These are phyloP conservation scores for Hartigia nigra DNA, from an alignment of 2,888 invertebrate species.

Conservation along the genomic window DNA sequence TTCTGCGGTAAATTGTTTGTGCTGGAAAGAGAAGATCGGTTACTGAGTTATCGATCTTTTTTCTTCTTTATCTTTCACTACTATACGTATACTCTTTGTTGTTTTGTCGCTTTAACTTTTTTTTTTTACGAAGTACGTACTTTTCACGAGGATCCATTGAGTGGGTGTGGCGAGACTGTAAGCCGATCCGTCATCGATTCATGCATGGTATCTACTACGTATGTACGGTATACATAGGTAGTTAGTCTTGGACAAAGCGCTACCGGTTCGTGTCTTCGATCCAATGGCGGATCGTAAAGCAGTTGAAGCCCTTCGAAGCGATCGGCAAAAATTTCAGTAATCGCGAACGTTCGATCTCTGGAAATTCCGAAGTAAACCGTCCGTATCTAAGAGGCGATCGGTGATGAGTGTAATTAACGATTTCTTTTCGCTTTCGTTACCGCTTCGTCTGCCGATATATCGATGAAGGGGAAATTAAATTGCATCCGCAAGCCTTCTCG, in stretches of 20 bases:
- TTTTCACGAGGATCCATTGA: neutral
- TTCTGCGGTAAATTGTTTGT: neutral
- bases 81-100: neutral
- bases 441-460: neutral
- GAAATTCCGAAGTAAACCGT: neutral
- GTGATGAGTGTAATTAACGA: neutral
- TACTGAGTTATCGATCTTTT: neutral
- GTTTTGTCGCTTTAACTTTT: neutral
- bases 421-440: neutral
- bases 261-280: neutral
- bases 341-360: neutral
- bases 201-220: neutral
- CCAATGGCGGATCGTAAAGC: neutral
- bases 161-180: neutral
- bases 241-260: neutral
- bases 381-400: neutral
- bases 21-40: neutral
- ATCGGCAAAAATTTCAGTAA: neutral
- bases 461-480: neutral
- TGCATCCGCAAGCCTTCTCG: neutral
- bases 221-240: neutral
- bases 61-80: neutral
- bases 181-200: neutral
- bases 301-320: neutral
- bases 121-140: neutral